Evolutionary conservation across 2,113 vertebrate species (phyloP).

Genomic region (Sceloporus undulatus): DNA sequence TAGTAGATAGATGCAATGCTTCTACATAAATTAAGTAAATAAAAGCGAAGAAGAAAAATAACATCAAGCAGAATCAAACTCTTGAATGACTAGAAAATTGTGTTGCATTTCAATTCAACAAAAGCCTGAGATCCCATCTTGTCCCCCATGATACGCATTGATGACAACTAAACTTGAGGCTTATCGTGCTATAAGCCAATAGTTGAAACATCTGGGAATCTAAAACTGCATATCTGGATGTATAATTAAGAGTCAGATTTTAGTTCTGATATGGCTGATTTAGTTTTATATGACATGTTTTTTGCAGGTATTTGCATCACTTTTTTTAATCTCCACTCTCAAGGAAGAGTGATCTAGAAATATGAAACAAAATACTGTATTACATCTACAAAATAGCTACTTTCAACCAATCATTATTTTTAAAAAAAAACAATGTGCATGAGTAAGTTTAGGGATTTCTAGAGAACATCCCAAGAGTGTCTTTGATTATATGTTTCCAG

Average conservation of each 20-base stretch:
- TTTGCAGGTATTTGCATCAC: not conserved
- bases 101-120: slow-evolving; percentile 2
- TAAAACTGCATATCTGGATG: not conserved
- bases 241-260: not conserved
- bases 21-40: too few relatives aligned
- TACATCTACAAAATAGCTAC: not conserved
- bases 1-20: too few relatives aligned
- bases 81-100: not conserved
- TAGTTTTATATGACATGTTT: not conserved
- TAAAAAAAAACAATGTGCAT: not conserved
- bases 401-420: not conserved
- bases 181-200: not conserved
- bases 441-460: slow-evolving; percentile 21
- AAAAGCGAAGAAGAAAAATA: too few relatives aligned
- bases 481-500: slow-evolving; percentile 1
- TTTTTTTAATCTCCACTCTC: not conserved
- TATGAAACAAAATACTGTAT: not conserved
- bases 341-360: not conserved
- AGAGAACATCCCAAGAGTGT: not conserved
- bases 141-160: not conserved
- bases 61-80: not conserved
- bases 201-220: not conserved
- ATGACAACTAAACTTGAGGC: not conserved
- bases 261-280: not conserved
- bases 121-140: not conserved